Evolutionary conservation across 2,888 invertebrate species (phyloP).

Genomic region (Endotricha flammealis): DNA sequence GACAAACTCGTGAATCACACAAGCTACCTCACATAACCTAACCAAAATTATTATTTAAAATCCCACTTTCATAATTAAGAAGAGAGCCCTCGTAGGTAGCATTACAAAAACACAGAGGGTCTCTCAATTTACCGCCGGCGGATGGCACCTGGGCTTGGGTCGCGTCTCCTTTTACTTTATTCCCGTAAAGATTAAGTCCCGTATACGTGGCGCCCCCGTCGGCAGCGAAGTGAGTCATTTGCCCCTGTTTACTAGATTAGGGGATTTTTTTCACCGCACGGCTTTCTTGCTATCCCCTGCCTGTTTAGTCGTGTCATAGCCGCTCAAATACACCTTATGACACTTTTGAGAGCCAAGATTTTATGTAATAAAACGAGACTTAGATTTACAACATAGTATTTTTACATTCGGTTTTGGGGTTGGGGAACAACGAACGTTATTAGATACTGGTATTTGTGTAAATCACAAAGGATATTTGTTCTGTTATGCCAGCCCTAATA

Average conservation of each 20-base stretch:
- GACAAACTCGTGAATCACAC: too few species aligned
- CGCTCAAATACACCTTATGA: slow-evolving; percentile 48
- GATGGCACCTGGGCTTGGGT: slow-evolving; percentile 75
- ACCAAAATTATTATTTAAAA: slow-evolving; percentile 7
- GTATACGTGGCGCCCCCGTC: slow-evolving; percentile 59
- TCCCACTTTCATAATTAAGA: slow-evolving; percentile 59
- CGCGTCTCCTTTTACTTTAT: slow-evolving; percentile 76
- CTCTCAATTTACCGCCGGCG: slow-evolving; percentile 57
- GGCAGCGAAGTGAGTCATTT: slow-evolving; percentile 76
- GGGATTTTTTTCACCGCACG: slow-evolving; percentile 72
- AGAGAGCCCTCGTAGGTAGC: slow-evolving; percentile 39
- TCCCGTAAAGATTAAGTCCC: slow-evolving; percentile 75
- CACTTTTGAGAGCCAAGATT: slow-evolving; percentile 45
- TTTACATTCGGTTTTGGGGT: neutral
- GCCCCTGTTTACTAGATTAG: slow-evolving; percentile 76
- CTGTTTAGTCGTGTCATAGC: slow-evolving; percentile 54
- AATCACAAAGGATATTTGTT: too few species aligned
- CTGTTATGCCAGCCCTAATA: too few species aligned
- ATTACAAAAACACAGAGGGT: slow-evolving; percentile 61
- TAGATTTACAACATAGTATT: slow-evolving; percentile 13
- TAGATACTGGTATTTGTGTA: too few species aligned
- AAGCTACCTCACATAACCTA: neutral
- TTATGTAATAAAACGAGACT: slow-evolving; percentile 28
- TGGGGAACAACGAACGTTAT: too few species aligned
- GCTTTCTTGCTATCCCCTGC: slow-evolving; percentile 50